Evolutionary conservation across 2,113 vertebrate genomes (phyloP), one percentile per base, ranked within the genome.

Genomic region (Lasiurus borealis): DNA sequence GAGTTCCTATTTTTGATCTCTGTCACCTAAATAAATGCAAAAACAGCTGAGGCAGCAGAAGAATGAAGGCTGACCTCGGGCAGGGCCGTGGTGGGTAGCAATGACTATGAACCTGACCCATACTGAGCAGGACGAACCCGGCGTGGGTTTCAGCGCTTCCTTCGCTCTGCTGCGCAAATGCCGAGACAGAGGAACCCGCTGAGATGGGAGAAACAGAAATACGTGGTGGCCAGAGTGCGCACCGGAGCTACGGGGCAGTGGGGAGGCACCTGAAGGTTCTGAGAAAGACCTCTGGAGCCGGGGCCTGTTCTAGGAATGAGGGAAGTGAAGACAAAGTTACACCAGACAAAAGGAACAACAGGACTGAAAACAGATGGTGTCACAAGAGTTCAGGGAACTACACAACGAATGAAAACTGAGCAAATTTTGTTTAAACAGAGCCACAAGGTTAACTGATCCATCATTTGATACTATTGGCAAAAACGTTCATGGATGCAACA

Each of bases 21-120:
- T 9, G 59, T 31, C 34, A 50, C 44, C 71, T 75, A 94, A 96
- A 93, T 40, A 72, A 96, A 94, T 18, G 27, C 31, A 92, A 62
- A 80, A 76, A 81, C 31, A 92, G 66, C 76, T 29, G 27, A 75
- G 62, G 59, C 10, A 31, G 75, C 19, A 0, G 18, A 64, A 77
- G 73, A 91, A 59, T 19, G 6, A 48, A 54, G 29, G 25, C 54
- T 44, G 44, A 92, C 82, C n/a, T 66, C 77, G 46, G 29, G 14
- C 21, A 71, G n/a, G 48, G 44, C 46, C 48, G 54, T 13, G 23
- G 19, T 18, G 6, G 29, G 31, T 46, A 31, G 72, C 34, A 54
- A 72, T 78, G 52, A 25, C 52, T 21, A 3, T 8, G 8, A 16
- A 52, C 48, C 44, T 8, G 15, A 54, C 8, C 36, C 14, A 34